Percentiles rank a stretch among this genome's conserved stretches.
phyloP scores from a whole-genome alignment of 2,113 vertebrate genomes.

The Sander lucioperca region DNA sequence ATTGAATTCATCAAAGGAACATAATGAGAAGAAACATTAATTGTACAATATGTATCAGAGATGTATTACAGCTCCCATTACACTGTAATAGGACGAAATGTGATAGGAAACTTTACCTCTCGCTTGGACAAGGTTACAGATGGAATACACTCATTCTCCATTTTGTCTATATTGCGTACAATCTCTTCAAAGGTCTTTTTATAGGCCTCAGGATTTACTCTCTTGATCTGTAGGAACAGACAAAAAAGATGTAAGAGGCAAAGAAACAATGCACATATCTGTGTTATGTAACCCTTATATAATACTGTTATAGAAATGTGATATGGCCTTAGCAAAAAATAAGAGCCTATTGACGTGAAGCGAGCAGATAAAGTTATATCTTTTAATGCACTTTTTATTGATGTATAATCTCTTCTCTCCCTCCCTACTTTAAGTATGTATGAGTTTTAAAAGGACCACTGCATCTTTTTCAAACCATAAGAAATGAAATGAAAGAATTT shows the following conservation, averaged over 20 bases:
- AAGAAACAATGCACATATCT: background rate
- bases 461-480: background rate
- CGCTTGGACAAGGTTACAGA: conserved; percentile 89
- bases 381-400: background rate
- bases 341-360: background rate
- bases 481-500: background rate
- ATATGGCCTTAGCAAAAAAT: background rate
- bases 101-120: conserved; percentile 85
- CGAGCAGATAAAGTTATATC: background rate
- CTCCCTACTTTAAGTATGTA: background rate
- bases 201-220: conserved; percentile 89
- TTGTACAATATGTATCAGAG: background rate
- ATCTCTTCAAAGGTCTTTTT: conserved; percentile 94
- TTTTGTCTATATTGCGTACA: conserved; percentile 92
- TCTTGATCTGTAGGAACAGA: conserved; percentile 88
- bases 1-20: background rate
- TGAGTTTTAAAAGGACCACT: background rate
- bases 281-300: background rate
- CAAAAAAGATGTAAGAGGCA: background rate
- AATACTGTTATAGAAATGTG: background rate
- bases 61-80: background rate
- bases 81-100: background rate
- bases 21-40: background rate
- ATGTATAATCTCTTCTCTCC: background rate
- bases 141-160: conserved; percentile 97